Conservation (phyloP, 2,797 vertebrate species). For the Thamnophis elegans region DNA sequence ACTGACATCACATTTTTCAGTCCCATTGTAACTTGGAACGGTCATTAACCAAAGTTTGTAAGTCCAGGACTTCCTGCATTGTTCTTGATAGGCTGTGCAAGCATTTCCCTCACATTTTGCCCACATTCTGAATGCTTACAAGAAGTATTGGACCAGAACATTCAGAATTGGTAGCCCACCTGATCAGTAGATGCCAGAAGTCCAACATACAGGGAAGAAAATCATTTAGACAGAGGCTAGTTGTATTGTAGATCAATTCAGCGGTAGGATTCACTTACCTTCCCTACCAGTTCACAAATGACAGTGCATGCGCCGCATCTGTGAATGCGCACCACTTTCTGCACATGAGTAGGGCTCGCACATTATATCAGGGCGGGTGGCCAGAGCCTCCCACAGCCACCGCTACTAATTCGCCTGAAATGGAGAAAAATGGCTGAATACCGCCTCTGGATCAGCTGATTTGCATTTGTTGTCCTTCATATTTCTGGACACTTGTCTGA, state of each 20-base stretch:
- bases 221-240: neutral
- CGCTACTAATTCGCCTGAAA: too few species aligned
- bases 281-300: too few species aligned
- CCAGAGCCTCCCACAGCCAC: too few species aligned
- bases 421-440: too few species aligned
- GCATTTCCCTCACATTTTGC: neutral
- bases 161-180: neutral
- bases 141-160: neutral
- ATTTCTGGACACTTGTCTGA: neutral
- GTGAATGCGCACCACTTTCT: too few species aligned
- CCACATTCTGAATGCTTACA: neutral
- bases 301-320: too few species aligned
- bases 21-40: neutral
- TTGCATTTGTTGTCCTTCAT: neutral
- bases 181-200: neutral
- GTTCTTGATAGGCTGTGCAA: neutral
- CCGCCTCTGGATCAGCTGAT: neutral
- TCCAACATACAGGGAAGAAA: neutral
- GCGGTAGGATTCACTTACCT: too few species aligned
- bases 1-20: neutral
- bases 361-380: too few species aligned
- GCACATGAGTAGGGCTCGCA: too few species aligned
- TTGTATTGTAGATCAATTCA: neutral
- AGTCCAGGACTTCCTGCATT: neutral
- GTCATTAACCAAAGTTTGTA: neutral